Evolutionary conservation across 1,140 invertebrate species (phyloP), one percentile per base, ranked within the genome.

Genomic region (Diuraphis noxia): DNA sequence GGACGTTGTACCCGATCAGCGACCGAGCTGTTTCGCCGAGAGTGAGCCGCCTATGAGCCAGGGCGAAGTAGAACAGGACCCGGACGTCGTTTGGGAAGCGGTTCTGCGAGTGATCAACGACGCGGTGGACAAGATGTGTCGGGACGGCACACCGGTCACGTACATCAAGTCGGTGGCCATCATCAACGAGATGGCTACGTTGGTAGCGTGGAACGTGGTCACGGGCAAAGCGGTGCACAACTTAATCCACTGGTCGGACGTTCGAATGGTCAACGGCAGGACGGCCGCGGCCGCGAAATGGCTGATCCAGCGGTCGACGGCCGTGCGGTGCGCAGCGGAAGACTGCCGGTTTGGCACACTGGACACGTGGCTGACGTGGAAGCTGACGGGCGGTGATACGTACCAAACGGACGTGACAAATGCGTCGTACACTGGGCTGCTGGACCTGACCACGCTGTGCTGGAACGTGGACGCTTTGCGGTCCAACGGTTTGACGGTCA

Each of bases 301-400:
- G 88, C 30, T 89, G 30, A 0, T n/a, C 17, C 25, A 30, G 10
- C 63, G 63, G 40, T 89, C 88, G 21, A 1, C 6, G 41, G 40
- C 63, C 19, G 88, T 79, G 6, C 21, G 4, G 41, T 77, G 88
- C 30, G 0, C 88, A 1, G 30, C 7, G 4, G 30, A 43, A 2
- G 43, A 41, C 10, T 36, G 63, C 40, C 88, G 88, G 30, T 46
- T 79, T 3, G 88, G 88, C n/a, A 46, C 63, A 30, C 10, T 72
- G 40, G 88, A 89, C 40, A 25, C 87, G 56, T 88, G 87, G 87
- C 34, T 72, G 13, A 30, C 41, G 52, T 88, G 87, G 87, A 88
- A 72, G 36, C 87, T 77, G 25, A 88, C 87, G 36, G 36, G 2
- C 38, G 87, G 87, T 0, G 3, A 77, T 6, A 63, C 38, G 38